Conservation (phyloP, 2,113 vertebrate genomes). For the Coreoperca whiteheadi region DNA sequence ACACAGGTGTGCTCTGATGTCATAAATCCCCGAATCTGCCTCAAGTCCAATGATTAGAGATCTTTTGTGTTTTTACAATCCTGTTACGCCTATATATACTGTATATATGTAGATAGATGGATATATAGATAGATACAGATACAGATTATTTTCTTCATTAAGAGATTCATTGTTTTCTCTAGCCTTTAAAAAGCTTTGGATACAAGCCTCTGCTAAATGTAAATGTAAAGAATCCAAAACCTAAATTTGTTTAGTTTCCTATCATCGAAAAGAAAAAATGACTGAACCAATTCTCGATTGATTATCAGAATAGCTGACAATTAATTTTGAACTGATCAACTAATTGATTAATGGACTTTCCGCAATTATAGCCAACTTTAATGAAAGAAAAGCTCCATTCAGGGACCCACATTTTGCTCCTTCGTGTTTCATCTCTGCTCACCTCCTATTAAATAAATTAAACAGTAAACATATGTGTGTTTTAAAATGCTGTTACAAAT, state of each 20-base stretch:
- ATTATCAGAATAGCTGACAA: not conserved
- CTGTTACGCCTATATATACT: not conserved
- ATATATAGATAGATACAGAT: not conserved
- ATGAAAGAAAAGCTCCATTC: not conserved
- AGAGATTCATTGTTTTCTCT: not conserved
- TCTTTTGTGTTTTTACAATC: not conserved
- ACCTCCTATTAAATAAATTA: not conserved
- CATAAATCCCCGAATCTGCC: constrained; percentile 1
- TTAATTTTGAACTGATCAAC: not conserved
- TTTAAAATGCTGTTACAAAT: not conserved
- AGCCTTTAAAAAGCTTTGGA: not conserved
- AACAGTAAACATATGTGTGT: not conserved
- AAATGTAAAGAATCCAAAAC: too few species aligned
- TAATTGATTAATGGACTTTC: not conserved
- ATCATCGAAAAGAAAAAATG: not conserved
- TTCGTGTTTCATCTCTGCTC: not conserved
- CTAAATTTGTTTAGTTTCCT: not conserved
- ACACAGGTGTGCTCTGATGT: constrained; percentile 69
- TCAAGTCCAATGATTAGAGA: not conserved
- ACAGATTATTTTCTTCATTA: not conserved
- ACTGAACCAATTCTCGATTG: not conserved
- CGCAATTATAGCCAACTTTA: not conserved
- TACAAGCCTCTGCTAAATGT: too few species aligned
- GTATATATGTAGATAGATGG: too few species aligned
- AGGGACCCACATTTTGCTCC: not conserved